Conservation (phyloP, 1,140 invertebrate species). For the Riptortus pedestris region DNA sequence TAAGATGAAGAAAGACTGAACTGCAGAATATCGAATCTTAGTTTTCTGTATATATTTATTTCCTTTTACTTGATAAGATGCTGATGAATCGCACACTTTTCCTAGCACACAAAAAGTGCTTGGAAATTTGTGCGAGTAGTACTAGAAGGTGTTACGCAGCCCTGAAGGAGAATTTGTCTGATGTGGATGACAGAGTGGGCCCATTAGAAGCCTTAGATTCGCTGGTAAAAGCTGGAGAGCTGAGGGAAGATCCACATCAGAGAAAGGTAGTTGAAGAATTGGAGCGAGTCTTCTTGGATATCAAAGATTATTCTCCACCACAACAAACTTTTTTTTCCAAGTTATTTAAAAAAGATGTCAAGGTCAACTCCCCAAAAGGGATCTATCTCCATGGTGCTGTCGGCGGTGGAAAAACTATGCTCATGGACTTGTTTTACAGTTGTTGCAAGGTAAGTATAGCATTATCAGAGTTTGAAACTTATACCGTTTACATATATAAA, state of each 20-base stretch:
- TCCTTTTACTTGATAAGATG: no score
- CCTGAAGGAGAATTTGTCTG: neutral
- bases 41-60: no score
- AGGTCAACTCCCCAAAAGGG: constrained; percentile 52
- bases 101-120: no score
- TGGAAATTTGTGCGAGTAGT: no score
- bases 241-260: constrained; percentile 60
- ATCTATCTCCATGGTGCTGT: constrained; percentile 77
- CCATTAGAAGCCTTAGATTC: constrained; percentile 1
- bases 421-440: constrained; percentile 96
- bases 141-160: no score
- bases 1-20: no score
- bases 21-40: no score
- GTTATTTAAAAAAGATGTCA: constrained; percentile 39
- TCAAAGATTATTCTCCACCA: constrained; percentile 49
- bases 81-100: no score
- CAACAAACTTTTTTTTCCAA: constrained; percentile 38
- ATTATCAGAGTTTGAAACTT: constrained; percentile 7
- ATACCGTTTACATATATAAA: neutral
- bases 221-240: constrained; percentile 39
- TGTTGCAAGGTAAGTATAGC: constrained; percentile 48
- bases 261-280: constrained; percentile 52
- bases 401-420: constrained; percentile 94
- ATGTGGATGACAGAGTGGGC: neutral
- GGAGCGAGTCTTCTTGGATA: constrained; percentile 55